Percentiles rank a stretch among this genome's conserved stretches.
These are phyloP conservation scores for Sarcophaga rosellei DNA, from an alignment of 2,888 invertebrate genomes.

Conservation along the genomic window DNA sequence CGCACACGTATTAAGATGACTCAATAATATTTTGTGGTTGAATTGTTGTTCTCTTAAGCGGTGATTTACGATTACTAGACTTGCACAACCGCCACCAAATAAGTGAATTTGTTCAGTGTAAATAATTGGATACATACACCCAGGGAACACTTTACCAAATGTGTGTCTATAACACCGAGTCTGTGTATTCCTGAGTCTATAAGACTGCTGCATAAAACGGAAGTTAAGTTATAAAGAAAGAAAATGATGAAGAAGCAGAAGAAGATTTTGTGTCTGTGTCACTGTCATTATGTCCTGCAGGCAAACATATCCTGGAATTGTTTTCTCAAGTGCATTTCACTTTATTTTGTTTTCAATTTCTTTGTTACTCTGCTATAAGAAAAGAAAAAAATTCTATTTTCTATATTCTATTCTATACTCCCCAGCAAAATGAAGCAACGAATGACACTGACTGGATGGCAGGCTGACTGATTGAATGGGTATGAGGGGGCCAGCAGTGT, in stretches of 20 bases:
- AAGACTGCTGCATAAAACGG: background rate
- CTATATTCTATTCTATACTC: no score
- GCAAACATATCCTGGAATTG: conserved; percentile 59
- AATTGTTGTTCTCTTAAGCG: conserved; percentile 52
- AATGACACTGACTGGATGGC: no score
- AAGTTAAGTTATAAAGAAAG: conserved; percentile 34
- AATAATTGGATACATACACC: conserved; percentile 21
- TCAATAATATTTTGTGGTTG: conserved; percentile 12
- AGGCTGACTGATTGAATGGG: background rate
- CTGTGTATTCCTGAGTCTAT: background rate
- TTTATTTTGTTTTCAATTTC: conserved; percentile 37
- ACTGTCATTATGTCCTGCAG: conserved; percentile 68
- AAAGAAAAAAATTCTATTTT: background rate
- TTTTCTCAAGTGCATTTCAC: conserved; percentile 62
- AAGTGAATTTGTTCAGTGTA: conserved; percentile 65
- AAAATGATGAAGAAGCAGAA: background rate
- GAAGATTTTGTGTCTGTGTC: conserved; percentile 57
- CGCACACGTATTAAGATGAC: background rate
- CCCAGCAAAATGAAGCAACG: background rate
- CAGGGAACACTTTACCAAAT: background rate
- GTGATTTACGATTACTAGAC: conserved; percentile 60
- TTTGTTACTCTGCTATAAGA: conserved; percentile 36
- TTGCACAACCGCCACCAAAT: conserved; percentile 62
- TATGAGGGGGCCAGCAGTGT: background rate
- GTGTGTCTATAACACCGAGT: background rate